These are phyloP conservation scores for Bicyclus anynana DNA, from an alignment of 1,140 invertebrate species.

Conservation along the genomic window DNA sequence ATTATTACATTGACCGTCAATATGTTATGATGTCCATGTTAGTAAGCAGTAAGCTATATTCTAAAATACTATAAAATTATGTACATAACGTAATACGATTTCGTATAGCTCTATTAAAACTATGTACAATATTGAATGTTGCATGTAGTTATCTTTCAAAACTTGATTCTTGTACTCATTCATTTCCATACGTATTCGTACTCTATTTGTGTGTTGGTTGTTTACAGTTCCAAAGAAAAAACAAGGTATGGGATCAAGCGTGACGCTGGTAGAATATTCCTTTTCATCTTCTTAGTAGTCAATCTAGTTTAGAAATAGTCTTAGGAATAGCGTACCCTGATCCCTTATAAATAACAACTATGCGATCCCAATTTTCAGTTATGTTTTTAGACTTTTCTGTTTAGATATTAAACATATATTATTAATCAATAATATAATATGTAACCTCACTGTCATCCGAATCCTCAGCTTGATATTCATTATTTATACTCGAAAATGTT, in stretches of 20 bases:
- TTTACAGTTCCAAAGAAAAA: slow-evolving; percentile 78
- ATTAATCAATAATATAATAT: slow-evolving; percentile 5
- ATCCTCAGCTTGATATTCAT: slow-evolving; percentile 30
- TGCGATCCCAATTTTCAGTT: slow-evolving; percentile 25
- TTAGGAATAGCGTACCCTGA: slow-evolving; percentile 58
- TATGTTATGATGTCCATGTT: neutral
- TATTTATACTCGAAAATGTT: slow-evolving; percentile 44
- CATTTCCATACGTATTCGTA: slow-evolving; percentile 63
- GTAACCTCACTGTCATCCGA: slow-evolving; percentile 10
- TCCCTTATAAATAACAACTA: slow-evolving; percentile 36
- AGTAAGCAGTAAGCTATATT: neutral
- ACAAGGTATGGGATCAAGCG: slow-evolving; percentile 76
- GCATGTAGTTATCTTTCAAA: slow-evolving; percentile 55
- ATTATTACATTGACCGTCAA: neutral
- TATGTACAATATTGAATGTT: slow-evolving; percentile 48
- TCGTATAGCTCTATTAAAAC: slow-evolving; percentile 21
- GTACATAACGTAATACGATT: slow-evolving; percentile 28
- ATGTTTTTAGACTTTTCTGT: slow-evolving; percentile 22
- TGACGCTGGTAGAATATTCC: slow-evolving; percentile 76
- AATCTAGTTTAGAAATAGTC: slow-evolving; percentile 67
- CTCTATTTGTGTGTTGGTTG: slow-evolving; percentile 75
- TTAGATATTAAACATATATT: slow-evolving; percentile 11
- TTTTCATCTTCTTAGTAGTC: slow-evolving; percentile 73
- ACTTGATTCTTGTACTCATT: slow-evolving; percentile 49
- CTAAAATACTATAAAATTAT: slow-evolving; percentile 6